These are phyloP conservation scores for Herminia tarsipennalis DNA, from an alignment of 2,888 invertebrate species.

Conservation along the genomic window DNA sequence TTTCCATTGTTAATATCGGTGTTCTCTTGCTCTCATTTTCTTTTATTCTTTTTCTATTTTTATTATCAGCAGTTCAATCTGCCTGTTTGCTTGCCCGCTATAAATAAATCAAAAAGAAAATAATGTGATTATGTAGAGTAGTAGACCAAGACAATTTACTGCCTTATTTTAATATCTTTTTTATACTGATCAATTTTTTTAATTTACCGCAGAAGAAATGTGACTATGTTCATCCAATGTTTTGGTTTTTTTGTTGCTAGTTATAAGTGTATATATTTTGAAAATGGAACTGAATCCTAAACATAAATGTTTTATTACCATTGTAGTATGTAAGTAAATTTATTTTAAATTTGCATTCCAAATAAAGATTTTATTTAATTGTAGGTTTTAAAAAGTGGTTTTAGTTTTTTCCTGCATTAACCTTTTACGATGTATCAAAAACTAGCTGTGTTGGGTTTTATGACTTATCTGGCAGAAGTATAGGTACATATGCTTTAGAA, in stretches of 20 bases:
- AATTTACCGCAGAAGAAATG: too few relatives aligned
- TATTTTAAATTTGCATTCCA: slow-evolving; percentile 24
- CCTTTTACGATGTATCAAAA: too few relatives aligned
- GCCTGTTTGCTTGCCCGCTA: slow-evolving; percentile 60
- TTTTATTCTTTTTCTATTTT: slow-evolving; percentile 90
- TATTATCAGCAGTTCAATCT: slow-evolving; percentile 88
- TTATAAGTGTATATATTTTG: neutral
- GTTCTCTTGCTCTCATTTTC: slow-evolving; percentile 93
- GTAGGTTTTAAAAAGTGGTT: slow-evolving; percentile 27
- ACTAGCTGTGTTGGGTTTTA: too few relatives aligned
- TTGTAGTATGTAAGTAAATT: slow-evolving; percentile 14
- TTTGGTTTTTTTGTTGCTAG: neutral
- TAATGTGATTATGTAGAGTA: slow-evolving; percentile 25
- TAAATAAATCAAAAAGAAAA: slow-evolving; percentile 61
- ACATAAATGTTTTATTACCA: slow-evolving; percentile 1
- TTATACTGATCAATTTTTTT: neutral
- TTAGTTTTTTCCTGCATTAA: neutral
- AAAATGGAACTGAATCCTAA: too few relatives aligned
- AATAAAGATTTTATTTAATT: slow-evolving; percentile 36
- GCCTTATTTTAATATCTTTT: neutral
- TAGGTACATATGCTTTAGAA: too few relatives aligned
- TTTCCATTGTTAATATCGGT: slow-evolving; percentile 92
- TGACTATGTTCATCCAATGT: too few relatives aligned
- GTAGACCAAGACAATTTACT: neutral
- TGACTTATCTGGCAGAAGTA: too few relatives aligned